Evolutionary conservation across 2,888 invertebrate species (phyloP).

Genomic region (Diachrysia chrysitis): DNA sequence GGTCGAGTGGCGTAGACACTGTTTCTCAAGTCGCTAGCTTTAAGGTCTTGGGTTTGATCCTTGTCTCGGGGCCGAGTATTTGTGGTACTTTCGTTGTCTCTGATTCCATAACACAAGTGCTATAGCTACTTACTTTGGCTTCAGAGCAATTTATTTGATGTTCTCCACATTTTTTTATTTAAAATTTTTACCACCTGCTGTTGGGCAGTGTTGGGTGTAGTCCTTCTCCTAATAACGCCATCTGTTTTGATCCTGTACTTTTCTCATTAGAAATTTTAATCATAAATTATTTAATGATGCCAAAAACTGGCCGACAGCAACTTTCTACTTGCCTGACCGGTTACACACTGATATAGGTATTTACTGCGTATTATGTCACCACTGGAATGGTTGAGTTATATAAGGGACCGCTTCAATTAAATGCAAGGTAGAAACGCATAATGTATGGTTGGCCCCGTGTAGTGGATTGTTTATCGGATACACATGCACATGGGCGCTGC

Average conservation of each 20-base stretch:
- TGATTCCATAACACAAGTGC: too few species aligned
- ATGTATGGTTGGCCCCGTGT: neutral
- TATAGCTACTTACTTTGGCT: too few species aligned
- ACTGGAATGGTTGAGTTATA: neutral
- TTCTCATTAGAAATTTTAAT: neutral
- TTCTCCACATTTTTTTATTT: too few species aligned
- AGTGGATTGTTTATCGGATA: neutral
- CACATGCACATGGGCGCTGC: neutral
- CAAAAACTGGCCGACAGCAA: conserved; percentile 28
- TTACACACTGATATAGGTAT: conserved; percentile 2
- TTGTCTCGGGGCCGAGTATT: too few species aligned
- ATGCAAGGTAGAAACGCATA: neutral
- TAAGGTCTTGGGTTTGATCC: too few species aligned
- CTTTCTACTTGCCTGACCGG: conserved; percentile 37
- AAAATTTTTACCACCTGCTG: too few species aligned
- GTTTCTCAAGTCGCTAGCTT: too few species aligned
- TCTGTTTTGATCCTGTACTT: neutral
- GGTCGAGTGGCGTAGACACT: too few species aligned
- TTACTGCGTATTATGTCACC: neutral
- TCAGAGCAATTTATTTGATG: too few species aligned
- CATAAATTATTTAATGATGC: conserved; percentile 24
- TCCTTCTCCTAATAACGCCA: too few species aligned
- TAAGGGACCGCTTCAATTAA: neutral
- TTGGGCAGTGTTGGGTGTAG: too few species aligned
- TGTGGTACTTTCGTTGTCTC: too few species aligned